Evolutionary conservation across 2,113 vertebrate species (phyloP), one percentile per base, ranked within the genome.

Genomic region (Podarcis cretensis): DNA sequence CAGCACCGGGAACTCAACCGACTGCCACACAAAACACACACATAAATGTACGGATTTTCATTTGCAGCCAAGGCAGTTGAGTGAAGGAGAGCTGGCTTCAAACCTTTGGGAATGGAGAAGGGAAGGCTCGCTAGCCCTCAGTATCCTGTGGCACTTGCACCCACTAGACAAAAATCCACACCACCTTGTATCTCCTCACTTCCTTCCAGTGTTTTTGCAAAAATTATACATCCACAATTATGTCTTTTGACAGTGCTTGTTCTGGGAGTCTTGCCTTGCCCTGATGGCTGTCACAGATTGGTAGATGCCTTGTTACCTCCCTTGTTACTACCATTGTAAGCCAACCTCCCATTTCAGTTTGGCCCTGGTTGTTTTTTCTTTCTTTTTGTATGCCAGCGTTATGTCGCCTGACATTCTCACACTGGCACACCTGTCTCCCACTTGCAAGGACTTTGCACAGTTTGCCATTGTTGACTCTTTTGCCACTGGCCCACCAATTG

Each of bases 161-260:
- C 32, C 35, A 37, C 35, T 32, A 87, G 30, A 37, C 84, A 1
- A 85, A 57, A 25, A 65, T 37, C 13, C 16, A 23, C 20, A 65
- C 32, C 1, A 5, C 13, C 32, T 85, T 40, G 43, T 16, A 18
- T 20, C 20, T 13, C 32, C 71, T 7, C 48, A 3, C 14, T 13
- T 48, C 83, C 83, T 37, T 0, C 1, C 0, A 0, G 81, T 78
- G 4, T 78, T 66, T 35, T 69, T 40, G 86, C 30, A 1, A 73
- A 80, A 63, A n/a, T 6, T 27, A 69, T 23, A 27, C 7, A 69
- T 25, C 21, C 21, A 27, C 66, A 30, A 7, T 66, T 66, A 18
- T 66, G 65, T 18, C 65, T 66, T 66, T 66, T 18, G 65, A 5
- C 23, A 23, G 16, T 25, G 3, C 0, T 66, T 35, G n/a, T 8